These are phyloP conservation scores for Triplophysa siluroides DNA, from an alignment of 2,113 vertebrate species.

Conservation along the genomic window DNA sequence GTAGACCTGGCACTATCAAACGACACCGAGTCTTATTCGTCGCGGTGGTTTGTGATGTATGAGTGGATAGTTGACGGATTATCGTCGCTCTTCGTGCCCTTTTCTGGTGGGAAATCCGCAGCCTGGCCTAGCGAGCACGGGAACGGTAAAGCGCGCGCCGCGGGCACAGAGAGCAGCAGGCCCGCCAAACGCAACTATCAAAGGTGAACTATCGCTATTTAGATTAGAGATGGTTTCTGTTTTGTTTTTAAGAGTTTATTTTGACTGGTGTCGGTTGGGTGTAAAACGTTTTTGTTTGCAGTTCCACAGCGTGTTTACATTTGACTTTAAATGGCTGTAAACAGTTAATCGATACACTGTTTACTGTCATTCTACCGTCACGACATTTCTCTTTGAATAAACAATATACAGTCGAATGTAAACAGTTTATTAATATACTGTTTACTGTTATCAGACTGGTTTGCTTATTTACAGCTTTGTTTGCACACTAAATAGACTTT, in stretches of 20 bases:
- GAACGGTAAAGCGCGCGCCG: slow-evolving; percentile 49
- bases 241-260: too few relatives aligned
- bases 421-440: not conserved
- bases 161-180: slow-evolving; percentile 58
- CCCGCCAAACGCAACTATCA: slow-evolving; percentile 76
- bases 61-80: slow-evolving; percentile 81
- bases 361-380: too few relatives aligned
- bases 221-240: not conserved
- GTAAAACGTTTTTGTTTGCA: not conserved
- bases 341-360: too few relatives aligned
- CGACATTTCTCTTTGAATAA: not conserved
- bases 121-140: slow-evolving; percentile 62
- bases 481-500: too few relatives aligned
- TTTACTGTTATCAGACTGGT: not conserved
- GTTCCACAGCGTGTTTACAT: not conserved
- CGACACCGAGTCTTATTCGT: slow-evolving; percentile 57
- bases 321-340: not conserved
- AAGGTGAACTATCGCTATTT: slow-evolving; percentile 62
- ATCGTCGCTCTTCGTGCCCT: slow-evolving; percentile 77
- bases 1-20: slow-evolving; percentile 69
- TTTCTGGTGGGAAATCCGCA: slow-evolving; percentile 59
- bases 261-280: not conserved
- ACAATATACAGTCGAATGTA: slow-evolving; percentile 4
- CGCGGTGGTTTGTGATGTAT: slow-evolving; percentile 79
- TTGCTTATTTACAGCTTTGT: not conserved